These are phyloP conservation scores for Pseudomyrmex dendroicus DNA, from an alignment of 1,140 invertebrate species.

Conservation along the genomic window DNA sequence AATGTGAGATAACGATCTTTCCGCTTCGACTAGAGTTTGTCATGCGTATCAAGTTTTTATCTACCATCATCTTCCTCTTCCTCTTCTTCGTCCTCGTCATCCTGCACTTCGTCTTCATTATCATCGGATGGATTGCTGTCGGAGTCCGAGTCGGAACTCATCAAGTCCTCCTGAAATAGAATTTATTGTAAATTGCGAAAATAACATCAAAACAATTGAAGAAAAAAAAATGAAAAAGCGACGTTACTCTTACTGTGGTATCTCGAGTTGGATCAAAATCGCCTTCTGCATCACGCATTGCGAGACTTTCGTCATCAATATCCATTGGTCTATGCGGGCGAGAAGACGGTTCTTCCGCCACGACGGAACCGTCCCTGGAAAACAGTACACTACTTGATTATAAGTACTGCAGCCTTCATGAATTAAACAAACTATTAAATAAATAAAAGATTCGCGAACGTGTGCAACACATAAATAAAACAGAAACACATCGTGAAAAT, in stretches of 20 bases:
- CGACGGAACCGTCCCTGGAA: conserved; percentile 82
- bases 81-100: conserved; percentile 87
- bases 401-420: conserved; percentile 78
- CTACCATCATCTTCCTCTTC: conserved; percentile 86
- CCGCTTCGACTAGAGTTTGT: background rate
- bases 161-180: conserved; percentile 85
- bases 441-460: conserved; percentile 57
- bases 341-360: conserved; percentile 81
- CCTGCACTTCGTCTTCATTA: conserved; percentile 86
- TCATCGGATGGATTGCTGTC: conserved; percentile 84
- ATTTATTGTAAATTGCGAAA: conserved; percentile 40
- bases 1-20: conserved; percentile 28
- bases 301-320: conserved; percentile 83
- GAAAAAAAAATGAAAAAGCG: conserved; percentile 50
- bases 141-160: conserved; percentile 86
- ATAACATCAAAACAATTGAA: conserved; percentile 37
- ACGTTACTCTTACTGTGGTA: conserved; percentile 82
- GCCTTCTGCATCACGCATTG: conserved; percentile 79
- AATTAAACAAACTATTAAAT: conserved; percentile 34
- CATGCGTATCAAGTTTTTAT: conserved; percentile 18
- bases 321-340: conserved; percentile 84
- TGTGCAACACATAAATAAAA: conserved; percentile 52
- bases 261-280: conserved; percentile 83
- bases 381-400: conserved; percentile 84
- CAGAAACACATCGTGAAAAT: background rate